phyloP scores from a whole-genome alignment of 1,140 invertebrate genomes.

The Diorhabda elongata region DNA sequence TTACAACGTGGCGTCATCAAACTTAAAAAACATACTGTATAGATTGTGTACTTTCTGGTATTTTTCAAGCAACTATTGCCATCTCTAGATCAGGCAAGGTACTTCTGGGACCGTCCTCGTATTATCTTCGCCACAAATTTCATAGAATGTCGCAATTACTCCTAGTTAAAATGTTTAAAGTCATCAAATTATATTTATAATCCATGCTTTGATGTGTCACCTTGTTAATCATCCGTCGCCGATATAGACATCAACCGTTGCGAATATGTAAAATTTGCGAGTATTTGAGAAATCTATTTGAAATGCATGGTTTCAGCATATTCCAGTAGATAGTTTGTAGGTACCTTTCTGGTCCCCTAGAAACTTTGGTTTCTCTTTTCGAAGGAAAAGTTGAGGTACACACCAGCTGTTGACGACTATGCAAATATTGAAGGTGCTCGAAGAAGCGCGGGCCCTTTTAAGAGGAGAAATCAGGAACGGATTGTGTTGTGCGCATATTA shows the following conservation, averaged over 20 bases:
- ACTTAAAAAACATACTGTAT: too few species aligned
- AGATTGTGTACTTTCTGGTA: too few species aligned
- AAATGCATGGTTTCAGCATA: slow-evolving; percentile 44
- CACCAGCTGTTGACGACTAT: slow-evolving; percentile 46
- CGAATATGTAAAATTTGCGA: slow-evolving; percentile 12
- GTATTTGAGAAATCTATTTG: slow-evolving; percentile 42
- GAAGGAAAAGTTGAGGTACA: slow-evolving; percentile 46
- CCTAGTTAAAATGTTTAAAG: too few species aligned
- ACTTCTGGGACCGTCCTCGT: too few species aligned
- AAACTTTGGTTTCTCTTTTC: slow-evolving; percentile 35
- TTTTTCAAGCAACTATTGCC: too few species aligned
- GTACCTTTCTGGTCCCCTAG: slow-evolving; percentile 38
- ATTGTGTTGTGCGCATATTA: background rate
- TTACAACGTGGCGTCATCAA: too few species aligned
- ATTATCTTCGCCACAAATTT: too few species aligned
- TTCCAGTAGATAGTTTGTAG: slow-evolving; percentile 41
- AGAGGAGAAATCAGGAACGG: slow-evolving; percentile 3
- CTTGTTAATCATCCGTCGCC: background rate
- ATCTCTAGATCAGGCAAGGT: too few species aligned
- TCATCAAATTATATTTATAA: too few species aligned
- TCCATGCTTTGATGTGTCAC: background rate
- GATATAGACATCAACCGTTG: slow-evolving; percentile 1
- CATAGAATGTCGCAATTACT: too few species aligned
- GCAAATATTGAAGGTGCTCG: slow-evolving; percentile 40
- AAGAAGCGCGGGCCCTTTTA: slow-evolving; percentile 22